Evolutionary conservation across 2,797 vertebrate species (phyloP).

Genomic region (Labroides dimidiatus): DNA sequence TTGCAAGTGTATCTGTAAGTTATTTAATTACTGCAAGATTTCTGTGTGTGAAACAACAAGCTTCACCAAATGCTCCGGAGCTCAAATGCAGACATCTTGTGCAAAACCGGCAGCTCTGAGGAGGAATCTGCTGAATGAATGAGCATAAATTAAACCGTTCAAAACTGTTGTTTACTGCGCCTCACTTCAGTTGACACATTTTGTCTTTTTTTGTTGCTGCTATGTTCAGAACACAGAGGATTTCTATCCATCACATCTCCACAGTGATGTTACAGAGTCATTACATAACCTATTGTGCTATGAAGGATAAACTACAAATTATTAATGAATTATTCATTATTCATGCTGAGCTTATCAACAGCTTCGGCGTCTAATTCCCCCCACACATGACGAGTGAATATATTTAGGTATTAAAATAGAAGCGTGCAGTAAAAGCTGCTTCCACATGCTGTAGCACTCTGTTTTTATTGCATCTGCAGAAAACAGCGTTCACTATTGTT

Average conservation of each 20-base stretch:
- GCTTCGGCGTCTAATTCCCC: constrained; percentile 4
- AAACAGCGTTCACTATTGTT: constrained; percentile 24
- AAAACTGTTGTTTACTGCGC: too few relatives aligned
- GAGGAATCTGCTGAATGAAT: too few relatives aligned
- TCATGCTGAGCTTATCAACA: background rate
- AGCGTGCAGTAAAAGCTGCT: constrained; percentile 17
- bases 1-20: too few relatives aligned
- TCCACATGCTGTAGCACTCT: background rate
- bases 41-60: too few relatives aligned
- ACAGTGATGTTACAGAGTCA: background rate
- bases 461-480: constrained; percentile 24
- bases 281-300: background rate
- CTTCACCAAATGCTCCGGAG: too few relatives aligned
- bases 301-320: constrained; percentile 1
- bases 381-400: constrained; percentile 3
- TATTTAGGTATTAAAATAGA: background rate
- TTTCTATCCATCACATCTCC: background rate
- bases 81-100: too few relatives aligned
- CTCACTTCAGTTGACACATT: too few relatives aligned
- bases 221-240: too few relatives aligned
- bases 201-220: too few relatives aligned
- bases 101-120: too few relatives aligned
- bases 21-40: too few relatives aligned
- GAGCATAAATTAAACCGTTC: too few relatives aligned
- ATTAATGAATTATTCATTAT: background rate